These are phyloP conservation scores for Gymnocypris eckloni DNA, from an alignment of 2,797 vertebrate species.

Conservation along the genomic window DNA sequence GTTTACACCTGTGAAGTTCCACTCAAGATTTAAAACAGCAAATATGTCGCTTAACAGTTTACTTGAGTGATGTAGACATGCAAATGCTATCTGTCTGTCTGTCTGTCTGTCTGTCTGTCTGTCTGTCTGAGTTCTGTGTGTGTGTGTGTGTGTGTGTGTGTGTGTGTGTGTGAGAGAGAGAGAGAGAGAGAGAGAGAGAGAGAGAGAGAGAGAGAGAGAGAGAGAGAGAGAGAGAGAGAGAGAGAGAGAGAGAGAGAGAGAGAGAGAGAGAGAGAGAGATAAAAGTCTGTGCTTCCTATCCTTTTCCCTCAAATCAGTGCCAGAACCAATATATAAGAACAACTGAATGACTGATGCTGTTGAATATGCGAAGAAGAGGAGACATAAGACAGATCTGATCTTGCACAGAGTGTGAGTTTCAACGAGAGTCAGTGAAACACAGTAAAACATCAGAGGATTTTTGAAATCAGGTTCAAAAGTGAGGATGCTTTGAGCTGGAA, in stretches of 20 bases:
- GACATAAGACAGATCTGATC: conserved; percentile 53
- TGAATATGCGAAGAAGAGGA: conserved; percentile 41
- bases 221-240: not conserved
- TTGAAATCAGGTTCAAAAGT: conserved; percentile 35
- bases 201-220: not conserved
- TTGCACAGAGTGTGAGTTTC: conserved; percentile 45
- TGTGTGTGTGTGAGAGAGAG: not conserved
- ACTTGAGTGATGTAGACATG: not conserved
- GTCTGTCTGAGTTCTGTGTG: not conserved
- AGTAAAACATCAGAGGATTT: conserved; percentile 37
- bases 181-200: not conserved
- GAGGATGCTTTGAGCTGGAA: conserved; percentile 36
- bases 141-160: not conserved
- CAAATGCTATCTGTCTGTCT: not conserved
- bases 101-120: not conserved
- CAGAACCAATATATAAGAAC: conserved; percentile 59
- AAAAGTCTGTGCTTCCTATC: conserved; percentile 34
- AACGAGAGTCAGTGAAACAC: conserved; percentile 44
- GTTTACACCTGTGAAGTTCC: conserved; percentile 72
- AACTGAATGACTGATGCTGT: conserved; percentile 45
- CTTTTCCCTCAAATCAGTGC: conserved; percentile 46
- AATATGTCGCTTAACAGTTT: conserved; percentile 49
- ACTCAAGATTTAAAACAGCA: conserved; percentile 51
- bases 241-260: too few species aligned
- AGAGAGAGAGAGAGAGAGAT: not conserved